Base-by-base conservation (phyloP, 2,797 vertebrate species). In the Sus cebifrons region DNA sequence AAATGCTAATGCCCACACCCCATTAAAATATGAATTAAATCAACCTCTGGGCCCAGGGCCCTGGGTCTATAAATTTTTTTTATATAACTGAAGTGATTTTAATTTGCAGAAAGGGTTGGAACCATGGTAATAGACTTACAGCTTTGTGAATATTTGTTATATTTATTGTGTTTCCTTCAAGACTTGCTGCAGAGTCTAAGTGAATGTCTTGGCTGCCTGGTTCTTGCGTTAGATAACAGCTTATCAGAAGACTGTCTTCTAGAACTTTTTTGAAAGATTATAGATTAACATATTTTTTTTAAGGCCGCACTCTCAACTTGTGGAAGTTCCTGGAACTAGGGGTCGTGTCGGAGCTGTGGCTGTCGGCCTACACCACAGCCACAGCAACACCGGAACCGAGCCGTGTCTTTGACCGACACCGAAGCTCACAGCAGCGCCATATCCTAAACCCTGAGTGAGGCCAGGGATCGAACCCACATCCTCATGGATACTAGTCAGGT, bases 111-210 rank as follows among this genome's bases (percentile, higher is more conserved):
- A 36, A 18, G 9, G 21, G 58, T 54, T 73, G 58, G 90, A 74
- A 73, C 29, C 4, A 0, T 54, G 82, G 20, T n/a, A 64, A 70
- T 32, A 73, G 64, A 56, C 81, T 36, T 40, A 4, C 44, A 60
- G 52, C 40, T 92, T 81, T 84, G 54, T 85, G 74, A 68, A 54
- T 75, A 74, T 60, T 82, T 94, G 36, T 94, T 73, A 23, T 67
- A 74, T 70, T 54, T 87, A 77, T 21, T 94, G 56, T 49, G 16
- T 78, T 95, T n/a, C 20, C 62, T 79, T 71, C 52, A 62, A 74
- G 68, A 89, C 25, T 83, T 74, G 36, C 64, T 54, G 29, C 64
- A 32, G 2, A 36, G 18, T 67, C 58, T 85, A 49, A 25, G 77
- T 40, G 67, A 75, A 44, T 79, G 21, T 82, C 70, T 29, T 91